Evolutionary conservation across 2,888 invertebrate species (phyloP).

Genomic region (Melieria crassipennis): DNA sequence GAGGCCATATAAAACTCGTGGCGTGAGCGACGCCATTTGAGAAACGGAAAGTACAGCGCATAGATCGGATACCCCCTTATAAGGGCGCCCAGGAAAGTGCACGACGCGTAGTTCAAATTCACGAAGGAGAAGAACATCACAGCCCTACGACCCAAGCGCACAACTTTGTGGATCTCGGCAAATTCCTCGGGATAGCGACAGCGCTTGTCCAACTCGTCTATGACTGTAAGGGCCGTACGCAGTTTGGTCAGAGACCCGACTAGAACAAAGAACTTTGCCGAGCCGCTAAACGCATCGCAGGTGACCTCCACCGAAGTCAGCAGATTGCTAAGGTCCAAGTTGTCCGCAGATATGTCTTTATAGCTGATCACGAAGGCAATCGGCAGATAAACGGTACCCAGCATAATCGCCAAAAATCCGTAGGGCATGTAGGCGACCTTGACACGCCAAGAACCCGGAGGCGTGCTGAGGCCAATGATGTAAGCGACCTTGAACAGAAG

Average conservation of each 20-base stretch:
- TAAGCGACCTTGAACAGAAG: conserved; percentile 36
- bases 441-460: background rate
- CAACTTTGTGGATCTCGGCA: conserved; percentile 33
- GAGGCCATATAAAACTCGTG: conserved; percentile 40
- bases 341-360: conserved; percentile 9
- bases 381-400: conserved; percentile 31
- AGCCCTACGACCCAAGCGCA: conserved; percentile 42
- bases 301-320: conserved; percentile 49
- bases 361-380: conserved; percentile 40
- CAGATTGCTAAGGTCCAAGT: conserved; percentile 44
- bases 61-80: conserved; percentile 44
- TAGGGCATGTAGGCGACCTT: conserved; percentile 35
- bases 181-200: conserved; percentile 40
- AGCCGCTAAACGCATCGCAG: conserved; percentile 44
- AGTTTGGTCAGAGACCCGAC: conserved; percentile 34
- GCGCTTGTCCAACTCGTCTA: conserved; percentile 43
- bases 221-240: conserved; percentile 33
- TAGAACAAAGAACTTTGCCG: conserved; percentile 42
- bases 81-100: conserved; percentile 38
- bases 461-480: conserved; percentile 35
- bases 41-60: conserved; percentile 39
- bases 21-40: conserved; percentile 43
- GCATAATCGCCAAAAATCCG: conserved; percentile 24
- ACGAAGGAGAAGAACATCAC: conserved; percentile 41
- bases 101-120: conserved; percentile 37